phyloP scores from a whole-genome alignment of 2,888 invertebrate genomes.

The Lasioglossum leucozonium region DNA sequence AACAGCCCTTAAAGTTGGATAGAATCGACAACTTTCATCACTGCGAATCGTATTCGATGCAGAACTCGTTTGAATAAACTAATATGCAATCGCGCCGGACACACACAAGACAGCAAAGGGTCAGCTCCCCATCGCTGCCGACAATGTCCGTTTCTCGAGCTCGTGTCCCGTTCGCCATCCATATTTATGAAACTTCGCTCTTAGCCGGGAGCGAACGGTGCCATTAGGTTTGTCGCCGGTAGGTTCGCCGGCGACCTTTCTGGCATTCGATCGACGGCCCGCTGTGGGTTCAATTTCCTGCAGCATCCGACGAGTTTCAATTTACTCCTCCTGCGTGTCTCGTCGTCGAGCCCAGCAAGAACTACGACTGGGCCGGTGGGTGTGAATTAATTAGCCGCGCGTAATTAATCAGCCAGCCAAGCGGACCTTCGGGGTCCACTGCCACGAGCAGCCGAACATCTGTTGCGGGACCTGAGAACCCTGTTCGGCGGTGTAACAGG shows the following conservation, averaged over 20 bases:
- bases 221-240: background rate
- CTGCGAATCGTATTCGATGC: background rate
- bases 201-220: background rate
- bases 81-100: background rate
- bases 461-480: background rate
- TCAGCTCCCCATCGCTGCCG: background rate
- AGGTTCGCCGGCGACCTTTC: slow-evolving; percentile 1
- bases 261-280: background rate
- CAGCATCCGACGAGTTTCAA: background rate
- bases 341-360: background rate
- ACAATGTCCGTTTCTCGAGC: background rate
- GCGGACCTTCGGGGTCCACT: background rate
- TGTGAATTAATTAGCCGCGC: slow-evolving; percentile 5
- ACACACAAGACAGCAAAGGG: background rate
- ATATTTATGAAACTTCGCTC: background rate
- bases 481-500: background rate
- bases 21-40: no score
- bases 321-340: background rate
- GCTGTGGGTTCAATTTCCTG: background rate
- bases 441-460: background rate
- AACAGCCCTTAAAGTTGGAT: no score
- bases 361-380: background rate
- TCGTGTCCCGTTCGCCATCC: background rate
- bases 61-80: background rate
- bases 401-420: background rate